These are phyloP conservation scores for Pavo muticus DNA, from an alignment of 2,113 vertebrate species.

Conservation along the genomic window DNA sequence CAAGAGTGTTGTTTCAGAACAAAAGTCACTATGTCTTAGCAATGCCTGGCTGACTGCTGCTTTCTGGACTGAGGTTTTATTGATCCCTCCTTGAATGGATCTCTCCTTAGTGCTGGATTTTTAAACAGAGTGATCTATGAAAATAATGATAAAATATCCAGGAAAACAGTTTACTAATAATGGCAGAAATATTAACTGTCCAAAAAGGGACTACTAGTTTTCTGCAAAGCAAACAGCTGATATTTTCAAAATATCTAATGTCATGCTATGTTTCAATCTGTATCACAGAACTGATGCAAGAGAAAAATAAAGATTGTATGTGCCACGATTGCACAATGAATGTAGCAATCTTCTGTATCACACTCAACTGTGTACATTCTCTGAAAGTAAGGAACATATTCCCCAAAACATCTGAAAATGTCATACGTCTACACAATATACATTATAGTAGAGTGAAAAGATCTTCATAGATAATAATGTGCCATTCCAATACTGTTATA, in stretches of 20 bases:
- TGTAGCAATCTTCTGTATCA: background rate
- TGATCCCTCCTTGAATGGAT: background rate
- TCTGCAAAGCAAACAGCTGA: background rate
- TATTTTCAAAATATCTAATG: background rate
- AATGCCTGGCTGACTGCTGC: background rate
- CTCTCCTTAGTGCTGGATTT: background rate
- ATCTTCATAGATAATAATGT: background rate
- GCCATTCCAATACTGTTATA: background rate
- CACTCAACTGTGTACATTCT: background rate
- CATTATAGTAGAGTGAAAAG: background rate
- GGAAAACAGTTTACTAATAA: background rate
- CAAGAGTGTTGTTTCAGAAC: background rate
- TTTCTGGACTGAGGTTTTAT: background rate
- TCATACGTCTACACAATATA: background rate
- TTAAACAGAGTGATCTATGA: background rate
- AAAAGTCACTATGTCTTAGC: background rate
- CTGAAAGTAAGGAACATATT: background rate
- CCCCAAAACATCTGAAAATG: background rate
- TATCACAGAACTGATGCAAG: background rate
- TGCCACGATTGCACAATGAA: background rate
- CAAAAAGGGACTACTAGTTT: background rate
- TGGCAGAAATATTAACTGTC: background rate
- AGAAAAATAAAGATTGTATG: rapidly evolving
- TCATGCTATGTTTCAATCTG: rapidly evolving
- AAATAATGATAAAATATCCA: background rate